Base-by-base conservation (phyloP, 2,797 vertebrate species). In the Oreortyx pictus region DNA sequence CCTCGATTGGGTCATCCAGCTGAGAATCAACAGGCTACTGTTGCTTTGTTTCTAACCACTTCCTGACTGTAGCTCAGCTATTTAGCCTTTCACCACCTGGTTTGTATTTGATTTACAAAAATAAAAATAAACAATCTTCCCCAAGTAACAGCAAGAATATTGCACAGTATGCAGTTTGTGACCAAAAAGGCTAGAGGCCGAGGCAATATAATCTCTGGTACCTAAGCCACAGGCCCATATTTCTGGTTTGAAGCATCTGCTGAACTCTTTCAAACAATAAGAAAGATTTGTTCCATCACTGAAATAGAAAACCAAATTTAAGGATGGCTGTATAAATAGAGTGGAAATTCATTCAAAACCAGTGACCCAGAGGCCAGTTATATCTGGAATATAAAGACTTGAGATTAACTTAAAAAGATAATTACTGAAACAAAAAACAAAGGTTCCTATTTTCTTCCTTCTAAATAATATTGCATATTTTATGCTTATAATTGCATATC, bases 281-380 rank as follows among this genome's bases (percentile, higher is more conserved):
- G 64, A 66, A 89, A 81, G 75, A 82, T 90, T 77, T 94, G 61
- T 78, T 93, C 71, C 74, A 88, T 93, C 80, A 93, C 68, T 72
- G 78, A 92, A 94, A 92, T 18, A 91, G 90, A 94, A 95, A 88
- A 72, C 59, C 89, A 64, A 78, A 90, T 82, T 84, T 78, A 74
- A 88, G 67, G 90, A 94, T 2, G 82, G 93, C 96, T 96, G 90
- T 94, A 88, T 93, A 97, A 97, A 97, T 95, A 96, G 84, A 93
- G 83, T 70, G 68, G 39, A 87, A 89, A 82, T 84, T 94, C 76
- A 90, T 76, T 80, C 90, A 92, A 96, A 94, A 94, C 62, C 66
- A 92, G 61, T 7, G 50, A 93, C n/a, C 74, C 62, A 83, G 49
- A 86, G 66, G 77, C 50, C 67, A 92, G 75, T 27, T 89, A 90